Evolutionary conservation across 2,797 vertebrate genomes (phyloP).

Genomic region (Sphenopsis melanotis): DNA sequence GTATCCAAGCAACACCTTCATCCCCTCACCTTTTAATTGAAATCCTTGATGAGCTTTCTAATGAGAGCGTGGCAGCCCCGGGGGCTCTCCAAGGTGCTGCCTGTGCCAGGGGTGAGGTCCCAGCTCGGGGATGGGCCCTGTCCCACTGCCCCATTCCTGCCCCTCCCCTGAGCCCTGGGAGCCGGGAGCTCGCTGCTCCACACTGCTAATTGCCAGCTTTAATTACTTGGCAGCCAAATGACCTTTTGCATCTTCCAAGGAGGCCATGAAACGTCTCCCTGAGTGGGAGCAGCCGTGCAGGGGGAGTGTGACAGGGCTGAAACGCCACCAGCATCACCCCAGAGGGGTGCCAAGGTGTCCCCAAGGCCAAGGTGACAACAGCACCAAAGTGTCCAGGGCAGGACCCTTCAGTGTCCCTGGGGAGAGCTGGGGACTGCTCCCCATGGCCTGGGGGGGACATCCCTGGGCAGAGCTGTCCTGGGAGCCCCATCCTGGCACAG

Average conservation of each 20-base stretch:
- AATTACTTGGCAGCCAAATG: conserved; percentile 30
- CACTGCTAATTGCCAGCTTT: conserved; percentile 33
- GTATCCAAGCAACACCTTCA: background rate
- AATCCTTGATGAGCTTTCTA: background rate
- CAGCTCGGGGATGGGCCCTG: rapidly evolving
- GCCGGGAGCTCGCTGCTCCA: background rate
- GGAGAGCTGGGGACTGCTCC: rapidly evolving
- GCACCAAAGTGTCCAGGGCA: background rate
- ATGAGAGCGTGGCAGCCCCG: background rate
- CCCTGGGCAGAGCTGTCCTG: background rate
- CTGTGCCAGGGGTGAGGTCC: background rate
- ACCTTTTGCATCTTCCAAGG: background rate
- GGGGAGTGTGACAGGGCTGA: rapidly evolving
- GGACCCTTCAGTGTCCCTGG: too few species aligned
- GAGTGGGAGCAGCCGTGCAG: background rate
- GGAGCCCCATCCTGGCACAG: background rate
- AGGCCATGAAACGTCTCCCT: background rate
- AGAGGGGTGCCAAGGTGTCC: rapidly evolving
- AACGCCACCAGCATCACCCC: rapidly evolving
- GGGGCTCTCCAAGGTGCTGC: background rate
- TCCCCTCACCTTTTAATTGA: background rate
- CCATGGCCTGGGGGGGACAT: background rate
- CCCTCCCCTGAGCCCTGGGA: rapidly evolving
- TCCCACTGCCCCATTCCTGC: background rate
- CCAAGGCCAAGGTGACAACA: background rate